Evolutionary conservation across 1,140 invertebrate genomes (phyloP), one percentile per base, ranked within the genome.

Genomic region (Pseudoatta argentina): DNA sequence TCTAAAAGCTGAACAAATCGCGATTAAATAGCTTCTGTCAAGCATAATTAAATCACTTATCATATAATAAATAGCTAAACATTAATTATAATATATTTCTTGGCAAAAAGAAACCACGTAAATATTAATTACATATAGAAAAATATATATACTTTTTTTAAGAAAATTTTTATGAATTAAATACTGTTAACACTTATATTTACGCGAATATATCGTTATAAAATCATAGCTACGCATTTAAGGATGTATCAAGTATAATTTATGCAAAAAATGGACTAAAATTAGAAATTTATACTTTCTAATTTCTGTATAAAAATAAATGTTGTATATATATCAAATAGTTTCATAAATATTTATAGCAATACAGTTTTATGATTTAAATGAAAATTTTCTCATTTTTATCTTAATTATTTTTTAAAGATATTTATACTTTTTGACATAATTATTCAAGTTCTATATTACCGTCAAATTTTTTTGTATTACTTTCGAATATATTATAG

Each of bases 1-100:
- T 79, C 24, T 75, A 83, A 14, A 75, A 73, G 27, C 79, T 73
- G 48, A 73, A 75, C n/a, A 83, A 82, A 18, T 75, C 79, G 69
- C 79, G 79, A 75, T 44, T 83, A 51, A 83, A 75, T 44, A 63
- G n/a, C 14, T 57, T 73, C 18, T 59, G 51, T 59, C 24, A 81
- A 81, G 48, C 30, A 69, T 57, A 16, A 81, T 57, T 39, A 0
- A 69, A 51, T 69, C 21, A 24, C 24, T 69, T 69, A 27, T 69
- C 21, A 69, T 21, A 27, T 21, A 18, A 69, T 39, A 55, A 44
- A 63, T 34, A 51, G 5, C 14, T 44, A 44, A 8, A 81, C 34
- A 71, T 27, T 39, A 44, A 81, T 71, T 69, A 5, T 34, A 12
- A 69, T 21, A 61, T 14, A 44, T 16, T 55, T 55, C 4, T 59